phyloP scores from a whole-genome alignment of 2,888 invertebrate genomes.

The Lasioglossum pauxillum region DNA sequence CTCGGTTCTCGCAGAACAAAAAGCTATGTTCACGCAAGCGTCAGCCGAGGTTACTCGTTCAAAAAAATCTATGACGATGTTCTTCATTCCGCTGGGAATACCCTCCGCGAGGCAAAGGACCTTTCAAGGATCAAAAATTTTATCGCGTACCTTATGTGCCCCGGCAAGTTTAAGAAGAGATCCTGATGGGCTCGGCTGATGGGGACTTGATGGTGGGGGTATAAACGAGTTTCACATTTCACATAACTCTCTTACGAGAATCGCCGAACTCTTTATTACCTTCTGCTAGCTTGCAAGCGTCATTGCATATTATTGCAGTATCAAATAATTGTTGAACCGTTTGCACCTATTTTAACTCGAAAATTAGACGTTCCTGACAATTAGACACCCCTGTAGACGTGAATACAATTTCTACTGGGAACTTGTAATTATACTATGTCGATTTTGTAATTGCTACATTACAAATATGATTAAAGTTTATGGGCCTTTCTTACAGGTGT shows the following conservation, averaged over 20 bases:
- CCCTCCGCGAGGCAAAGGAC: constrained; percentile 16
- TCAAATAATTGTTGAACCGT: not conserved
- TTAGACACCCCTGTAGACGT: not conserved
- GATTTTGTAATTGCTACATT: not conserved
- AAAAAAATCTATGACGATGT: constrained; percentile 10
- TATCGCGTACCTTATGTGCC: not conserved
- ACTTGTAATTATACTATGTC: not conserved
- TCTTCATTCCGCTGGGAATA: not conserved
- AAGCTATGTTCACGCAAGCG: constrained; percentile 5
- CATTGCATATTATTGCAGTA: not conserved
- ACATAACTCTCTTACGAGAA: not conserved
- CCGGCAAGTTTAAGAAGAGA: not conserved
- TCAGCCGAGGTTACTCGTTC: constrained; percentile 31
- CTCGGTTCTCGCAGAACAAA: not conserved
- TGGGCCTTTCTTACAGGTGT: constrained; percentile 82
- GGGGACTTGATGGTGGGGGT: not conserved
- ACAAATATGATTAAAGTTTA: not conserved
- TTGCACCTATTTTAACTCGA: too few species aligned
- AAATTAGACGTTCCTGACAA: too few species aligned
- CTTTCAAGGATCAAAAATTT: constrained; percentile 41
- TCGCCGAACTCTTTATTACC: not conserved
- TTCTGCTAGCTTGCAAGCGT: not conserved
- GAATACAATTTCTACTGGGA: not conserved
- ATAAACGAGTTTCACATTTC: constrained; percentile 27
- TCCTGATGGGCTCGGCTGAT: not conserved